Percentiles rank a stretch among this genome's conserved stretches.
These are phyloP conservation scores for Nowickia ferox DNA, from an alignment of 2,888 invertebrate species.

Conservation along the genomic window DNA sequence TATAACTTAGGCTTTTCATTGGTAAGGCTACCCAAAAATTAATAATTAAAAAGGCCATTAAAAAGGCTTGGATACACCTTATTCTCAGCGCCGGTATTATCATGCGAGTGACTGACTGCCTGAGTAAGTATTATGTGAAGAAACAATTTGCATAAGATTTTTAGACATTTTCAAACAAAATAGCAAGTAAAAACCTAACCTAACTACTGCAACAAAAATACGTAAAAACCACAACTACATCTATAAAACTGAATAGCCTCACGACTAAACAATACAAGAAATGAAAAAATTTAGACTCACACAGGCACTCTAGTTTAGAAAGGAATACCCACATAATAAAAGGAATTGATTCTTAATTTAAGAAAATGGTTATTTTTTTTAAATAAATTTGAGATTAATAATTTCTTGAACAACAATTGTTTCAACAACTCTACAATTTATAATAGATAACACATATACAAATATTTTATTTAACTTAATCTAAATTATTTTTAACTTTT, in stretches of 20 bases:
- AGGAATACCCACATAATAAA: background rate
- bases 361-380: too few species aligned
- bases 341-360: background rate
- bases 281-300: background rate
- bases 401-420: too few species aligned
- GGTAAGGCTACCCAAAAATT: too few species aligned
- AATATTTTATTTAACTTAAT: too few species aligned
- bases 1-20: too few species aligned
- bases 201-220: constrained; percentile 2
- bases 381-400: too few species aligned
- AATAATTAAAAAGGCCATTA: too few species aligned
- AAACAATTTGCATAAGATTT: constrained; percentile 73
- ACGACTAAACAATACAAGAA: constrained; percentile 10
- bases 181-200: constrained; percentile 29
- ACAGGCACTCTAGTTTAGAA: background rate
- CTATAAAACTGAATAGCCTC: constrained; percentile 6
- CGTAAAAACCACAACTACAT: background rate
- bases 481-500: too few species aligned
- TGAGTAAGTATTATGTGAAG: constrained; percentile 53
- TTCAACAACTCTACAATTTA: too few species aligned
- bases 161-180: constrained; percentile 58
- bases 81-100: background rate
- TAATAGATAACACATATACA: too few species aligned
- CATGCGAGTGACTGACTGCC: constrained; percentile 45
- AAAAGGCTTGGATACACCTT: too few species aligned